Conservation (phyloP, 2,797 vertebrate species). For the Aulostomus chinensis region DNA sequence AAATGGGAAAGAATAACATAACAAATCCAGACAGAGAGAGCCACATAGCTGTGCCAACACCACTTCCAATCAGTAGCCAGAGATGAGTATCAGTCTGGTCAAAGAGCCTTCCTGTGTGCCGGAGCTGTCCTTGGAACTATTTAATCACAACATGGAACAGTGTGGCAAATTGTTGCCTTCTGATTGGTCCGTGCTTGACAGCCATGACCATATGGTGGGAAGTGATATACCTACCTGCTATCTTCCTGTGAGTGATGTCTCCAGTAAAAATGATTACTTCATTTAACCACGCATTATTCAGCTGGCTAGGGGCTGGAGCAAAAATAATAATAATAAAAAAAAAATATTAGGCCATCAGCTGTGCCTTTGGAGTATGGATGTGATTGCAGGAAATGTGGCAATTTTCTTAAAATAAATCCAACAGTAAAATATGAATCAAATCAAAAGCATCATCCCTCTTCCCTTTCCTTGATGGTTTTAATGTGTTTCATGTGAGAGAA, state of each 20-base stretch:
- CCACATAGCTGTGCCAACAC: constrained; percentile 59
- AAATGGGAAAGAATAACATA: constrained; percentile 68
- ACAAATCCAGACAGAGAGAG: constrained; percentile 67
- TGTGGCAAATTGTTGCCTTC: constrained; percentile 79
- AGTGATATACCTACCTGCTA: constrained; percentile 85
- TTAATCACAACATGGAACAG: constrained; percentile 83
- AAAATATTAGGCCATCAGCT: constrained; percentile 70
- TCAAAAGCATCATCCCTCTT: too few species aligned
- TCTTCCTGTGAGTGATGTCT: constrained; percentile 81
- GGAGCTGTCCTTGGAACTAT: constrained; percentile 78
- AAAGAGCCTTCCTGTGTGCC: constrained; percentile 76
- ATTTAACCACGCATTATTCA: constrained; percentile 83
- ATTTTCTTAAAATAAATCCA: constrained; percentile 33
- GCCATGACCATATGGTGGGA: constrained; percentile 82
- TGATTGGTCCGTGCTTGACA: constrained; percentile 79
- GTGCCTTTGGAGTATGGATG: constrained; percentile 56
- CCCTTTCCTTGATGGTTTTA: too few species aligned
- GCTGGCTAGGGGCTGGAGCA: constrained; percentile 63
- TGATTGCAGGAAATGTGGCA: constrained; percentile 30
- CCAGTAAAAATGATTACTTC: constrained; percentile 85
- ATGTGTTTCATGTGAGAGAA: not conserved
- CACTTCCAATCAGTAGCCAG: constrained; percentile 77
- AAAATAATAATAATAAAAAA: constrained; percentile 75
- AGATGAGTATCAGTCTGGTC: constrained; percentile 81
- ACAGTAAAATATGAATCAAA: constrained; percentile 3